Percentiles rank a stretch among this genome's conserved stretches.
Evolutionary conservation across 2,113 vertebrate genomes (phyloP).

Genomic region (Engystomops pustulosus): DNA sequence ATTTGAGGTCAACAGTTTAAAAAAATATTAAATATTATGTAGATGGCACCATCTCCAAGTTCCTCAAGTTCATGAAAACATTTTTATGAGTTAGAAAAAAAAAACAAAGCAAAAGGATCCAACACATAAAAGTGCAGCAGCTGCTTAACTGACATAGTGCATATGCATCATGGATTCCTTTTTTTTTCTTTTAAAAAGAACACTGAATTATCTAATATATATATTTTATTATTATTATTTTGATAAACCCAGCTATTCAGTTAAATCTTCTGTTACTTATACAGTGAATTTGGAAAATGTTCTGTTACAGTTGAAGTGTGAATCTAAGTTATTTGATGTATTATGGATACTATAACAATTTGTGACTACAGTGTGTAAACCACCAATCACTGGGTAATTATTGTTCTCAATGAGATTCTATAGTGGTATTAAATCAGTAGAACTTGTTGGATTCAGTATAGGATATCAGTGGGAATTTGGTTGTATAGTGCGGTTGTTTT

Average conservation of each 20-base stretch:
- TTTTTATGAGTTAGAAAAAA: constrained; percentile 53
- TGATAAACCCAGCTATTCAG: too few species aligned
- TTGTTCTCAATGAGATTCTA: constrained; percentile 22
- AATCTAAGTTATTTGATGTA: background rate
- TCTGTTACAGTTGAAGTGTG: background rate
- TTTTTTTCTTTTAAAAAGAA: background rate
- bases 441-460: constrained; percentile 54
- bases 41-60: constrained; percentile 42
- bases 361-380: background rate
- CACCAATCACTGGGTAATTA: constrained; percentile 11
- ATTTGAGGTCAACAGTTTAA: constrained; percentile 24
- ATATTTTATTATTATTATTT: too few species aligned
- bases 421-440: constrained; percentile 47
- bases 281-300: background rate
- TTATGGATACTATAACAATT: background rate
- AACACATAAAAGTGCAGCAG: constrained; percentile 50
- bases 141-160: constrained; percentile 24
- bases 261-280: too few species aligned
- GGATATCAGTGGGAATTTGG: constrained; percentile 56
- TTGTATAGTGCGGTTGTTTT: constrained; percentile 57
- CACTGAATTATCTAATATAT: background rate
- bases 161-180: background rate
- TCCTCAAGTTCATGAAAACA: constrained; percentile 55
- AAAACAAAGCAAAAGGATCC: constrained; percentile 32
- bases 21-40: constrained; percentile 35